Base-by-base conservation (phyloP, 2,797 vertebrate species). In the Epinephelus awoara region DNA sequence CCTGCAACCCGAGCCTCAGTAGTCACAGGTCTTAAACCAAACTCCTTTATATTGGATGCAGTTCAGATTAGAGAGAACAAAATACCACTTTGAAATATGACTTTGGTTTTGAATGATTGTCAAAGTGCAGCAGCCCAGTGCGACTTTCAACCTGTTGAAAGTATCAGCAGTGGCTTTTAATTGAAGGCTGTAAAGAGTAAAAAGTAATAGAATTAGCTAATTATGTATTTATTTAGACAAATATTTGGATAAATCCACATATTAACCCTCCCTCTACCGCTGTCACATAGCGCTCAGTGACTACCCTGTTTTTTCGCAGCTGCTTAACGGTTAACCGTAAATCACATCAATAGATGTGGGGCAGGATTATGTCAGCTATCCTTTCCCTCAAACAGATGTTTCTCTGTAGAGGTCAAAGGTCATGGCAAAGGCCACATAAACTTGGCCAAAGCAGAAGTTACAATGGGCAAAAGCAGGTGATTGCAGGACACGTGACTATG, bases 361-460 rank as follows among this genome's bases (percentile, higher is more conserved):
- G 49, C 18, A 64, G 69, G 88, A 90, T 90, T 88, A 88, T 84
- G 86, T 89, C 88, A 88, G 84, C 64, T 85, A 70, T 77, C 72
- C 75, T 88, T 79, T 86, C 58, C 69, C 62, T 93, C 89, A 91
- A 94, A 91, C 92, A 94, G 92, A 94, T 94, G 93, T 93, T 88
- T 80, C 85, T 77, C 63, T 19, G 13, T 29, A 27, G 79, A 86
- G 87, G 85, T 92, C 55, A 91, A 72, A 90, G 82, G 83, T 89
- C 80, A 86, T 69, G 70, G 72, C 85, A 92, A 85, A 90, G 87
- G 78, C 74, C 83, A 87, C 83, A 86, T 92, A 89, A 89, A 90
- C 82, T 61, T 88, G 81, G 79, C 50, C 62, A 85, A 91, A 93
- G 87, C 88, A 92, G 90, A 92, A 90, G 88, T 80, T 87, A 13